Percentiles rank a stretch among this genome's conserved stretches.
These are phyloP conservation scores for Scaeva pyrastri DNA, from an alignment of 2,888 invertebrate genomes.

Conservation along the genomic window DNA sequence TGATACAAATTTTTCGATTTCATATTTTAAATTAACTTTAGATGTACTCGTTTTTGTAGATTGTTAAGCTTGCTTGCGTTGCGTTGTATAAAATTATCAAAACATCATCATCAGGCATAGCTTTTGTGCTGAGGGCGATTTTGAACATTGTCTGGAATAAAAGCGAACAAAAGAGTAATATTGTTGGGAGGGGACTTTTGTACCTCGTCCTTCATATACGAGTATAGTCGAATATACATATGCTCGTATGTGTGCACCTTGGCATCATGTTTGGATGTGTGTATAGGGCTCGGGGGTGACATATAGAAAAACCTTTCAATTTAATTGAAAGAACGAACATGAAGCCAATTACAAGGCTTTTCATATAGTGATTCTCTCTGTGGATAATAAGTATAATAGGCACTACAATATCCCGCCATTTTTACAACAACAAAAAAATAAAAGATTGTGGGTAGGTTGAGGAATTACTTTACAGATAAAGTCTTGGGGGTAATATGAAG, in stretches of 20 bases:
- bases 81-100: slow-evolving; percentile 43
- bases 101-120: slow-evolving; percentile 18
- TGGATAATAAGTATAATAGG: too few relatives aligned
- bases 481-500: too few relatives aligned
- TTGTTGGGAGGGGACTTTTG: not conserved
- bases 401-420: too few relatives aligned
- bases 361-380: not conserved
- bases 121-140: slow-evolving; percentile 45
- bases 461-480: too few relatives aligned
- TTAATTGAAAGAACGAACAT: slow-evolving; percentile 27
- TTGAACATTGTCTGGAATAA: slow-evolving; percentile 48
- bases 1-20: not conserved
- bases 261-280: not conserved
- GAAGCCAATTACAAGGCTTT: slow-evolving; percentile 7
- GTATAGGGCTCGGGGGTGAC: slow-evolving; percentile 10
- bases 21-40: not conserved
- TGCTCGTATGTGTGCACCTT: too few relatives aligned
- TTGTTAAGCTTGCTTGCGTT: not conserved
- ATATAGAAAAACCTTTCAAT: slow-evolving; percentile 2
- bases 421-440: too few relatives aligned
- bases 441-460: too few relatives aligned
- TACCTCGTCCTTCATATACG: not conserved
- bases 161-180: slow-evolving; percentile 16
- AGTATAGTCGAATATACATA: too few relatives aligned
- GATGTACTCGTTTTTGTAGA: not conserved